Conservation (phyloP, 2,888 invertebrate genomes). For the Torymus auratus region DNA sequence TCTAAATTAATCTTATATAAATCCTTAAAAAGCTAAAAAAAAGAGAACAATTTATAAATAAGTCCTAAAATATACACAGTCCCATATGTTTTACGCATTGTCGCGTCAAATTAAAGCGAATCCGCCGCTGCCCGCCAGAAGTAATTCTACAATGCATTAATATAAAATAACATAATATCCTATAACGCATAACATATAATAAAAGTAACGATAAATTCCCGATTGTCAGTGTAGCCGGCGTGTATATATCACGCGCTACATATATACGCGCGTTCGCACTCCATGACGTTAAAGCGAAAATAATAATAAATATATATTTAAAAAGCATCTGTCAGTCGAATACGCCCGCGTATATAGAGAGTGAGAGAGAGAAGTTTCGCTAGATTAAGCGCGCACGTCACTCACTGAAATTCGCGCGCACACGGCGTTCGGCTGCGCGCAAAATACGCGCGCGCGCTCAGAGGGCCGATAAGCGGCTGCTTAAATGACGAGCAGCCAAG, state of each 20-base stretch:
- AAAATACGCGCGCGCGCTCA: neutral
- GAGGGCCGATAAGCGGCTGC: slow-evolving; percentile 32
- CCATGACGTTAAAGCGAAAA: slow-evolving; percentile 14
- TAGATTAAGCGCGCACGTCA: slow-evolving; percentile 19
- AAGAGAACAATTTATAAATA: too few relatives aligned
- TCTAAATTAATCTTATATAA: too few relatives aligned
- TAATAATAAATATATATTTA: slow-evolving; percentile 38
- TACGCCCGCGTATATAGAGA: neutral
- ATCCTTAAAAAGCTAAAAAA: too few relatives aligned
- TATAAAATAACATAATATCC: too few relatives aligned
- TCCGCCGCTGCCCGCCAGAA: too few relatives aligned
- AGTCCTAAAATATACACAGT: too few relatives aligned
- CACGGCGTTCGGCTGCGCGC: slow-evolving; percentile 6
- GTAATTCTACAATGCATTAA: neutral
- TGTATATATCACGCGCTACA: neutral
- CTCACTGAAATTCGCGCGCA: neutral
- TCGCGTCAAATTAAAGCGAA: too few relatives aligned
- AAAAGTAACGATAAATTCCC: neutral
- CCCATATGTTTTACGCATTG: too few relatives aligned
- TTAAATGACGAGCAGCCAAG: slow-evolving; percentile 27
- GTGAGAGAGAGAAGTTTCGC: slow-evolving; percentile 6
- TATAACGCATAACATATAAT: too few relatives aligned
- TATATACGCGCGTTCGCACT: neutral
- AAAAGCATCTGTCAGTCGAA: slow-evolving; percentile 26
- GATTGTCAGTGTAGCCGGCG: too few relatives aligned